Conservation (phyloP, 1,140 invertebrate species). For the Pteromalus puparum region DNA sequence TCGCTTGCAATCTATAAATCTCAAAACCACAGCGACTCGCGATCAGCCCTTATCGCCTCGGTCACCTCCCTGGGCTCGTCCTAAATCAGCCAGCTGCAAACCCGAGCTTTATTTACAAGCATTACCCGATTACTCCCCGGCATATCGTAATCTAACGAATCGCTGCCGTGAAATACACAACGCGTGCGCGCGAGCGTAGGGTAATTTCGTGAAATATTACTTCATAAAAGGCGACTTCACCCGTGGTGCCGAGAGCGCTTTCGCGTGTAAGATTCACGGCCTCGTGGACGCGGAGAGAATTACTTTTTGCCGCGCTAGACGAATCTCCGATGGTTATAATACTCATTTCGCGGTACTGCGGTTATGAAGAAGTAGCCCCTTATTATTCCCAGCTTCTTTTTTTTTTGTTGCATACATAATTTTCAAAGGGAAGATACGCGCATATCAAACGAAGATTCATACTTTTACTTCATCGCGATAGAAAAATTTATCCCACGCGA, state of each 20-base stretch:
- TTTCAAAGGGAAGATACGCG: too few species aligned
- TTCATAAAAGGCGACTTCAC: constrained; percentile 50
- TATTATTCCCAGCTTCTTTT: too few species aligned
- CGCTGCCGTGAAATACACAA: constrained; percentile 51
- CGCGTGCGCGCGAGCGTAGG: constrained; percentile 18
- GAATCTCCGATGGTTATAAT: not conserved
- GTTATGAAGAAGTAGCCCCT: too few species aligned
- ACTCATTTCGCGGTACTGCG: too few species aligned
- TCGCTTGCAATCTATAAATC: too few species aligned
- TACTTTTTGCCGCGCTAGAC: not conserved
- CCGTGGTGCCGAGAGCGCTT: not conserved
- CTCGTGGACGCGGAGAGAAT: constrained; percentile 4
- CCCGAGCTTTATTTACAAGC: constrained; percentile 56
- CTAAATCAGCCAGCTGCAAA: too few species aligned
- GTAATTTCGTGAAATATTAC: constrained; percentile 60
- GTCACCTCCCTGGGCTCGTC: not conserved
- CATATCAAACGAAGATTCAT: not conserved
- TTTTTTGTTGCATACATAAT: too few species aligned
- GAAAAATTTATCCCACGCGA: not conserved
- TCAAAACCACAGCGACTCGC: too few species aligned
- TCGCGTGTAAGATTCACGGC: not conserved
- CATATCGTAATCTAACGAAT: constrained; percentile 48
- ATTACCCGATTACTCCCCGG: constrained; percentile 48
- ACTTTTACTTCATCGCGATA: not conserved
- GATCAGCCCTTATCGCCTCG: not conserved